Conservation (phyloP, 2,888 invertebrate species). For the Furcula furcula region DNA sequence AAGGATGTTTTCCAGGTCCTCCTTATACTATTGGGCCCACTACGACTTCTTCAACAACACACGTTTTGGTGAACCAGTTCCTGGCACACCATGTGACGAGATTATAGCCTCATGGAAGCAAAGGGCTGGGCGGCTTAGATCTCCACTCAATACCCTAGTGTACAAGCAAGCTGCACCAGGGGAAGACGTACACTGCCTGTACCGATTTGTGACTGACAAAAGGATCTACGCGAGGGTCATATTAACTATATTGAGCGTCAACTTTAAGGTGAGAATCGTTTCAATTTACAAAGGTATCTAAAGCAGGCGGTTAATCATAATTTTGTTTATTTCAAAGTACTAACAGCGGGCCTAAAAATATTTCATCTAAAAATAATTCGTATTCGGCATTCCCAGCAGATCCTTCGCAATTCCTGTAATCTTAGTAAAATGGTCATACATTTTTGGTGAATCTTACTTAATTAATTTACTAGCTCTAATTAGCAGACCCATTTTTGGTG, state of each 20-base stretch:
- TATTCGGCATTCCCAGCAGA: no score
- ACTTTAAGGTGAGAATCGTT: conserved; percentile 88
- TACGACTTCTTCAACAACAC: conserved; percentile 97
- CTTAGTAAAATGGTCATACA: no score
- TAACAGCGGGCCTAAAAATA: no score
- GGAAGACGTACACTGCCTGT: conserved; percentile 90
- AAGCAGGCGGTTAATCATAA: no score
- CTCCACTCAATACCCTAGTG: conserved; percentile 92
- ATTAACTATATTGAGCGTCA: conserved; percentile 88
- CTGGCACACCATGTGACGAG: conserved; percentile 92
- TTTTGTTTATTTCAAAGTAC: no score
- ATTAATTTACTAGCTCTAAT: no score
- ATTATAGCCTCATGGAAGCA: conserved; percentile 93
- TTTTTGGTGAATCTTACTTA: no score
- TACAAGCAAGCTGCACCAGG: conserved; percentile 89
- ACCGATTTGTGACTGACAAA: conserved; percentile 91
- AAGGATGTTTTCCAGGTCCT: conserved; percentile 81
- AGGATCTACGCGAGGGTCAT: conserved; percentile 91
- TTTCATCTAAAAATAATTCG: no score
- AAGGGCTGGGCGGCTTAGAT: conserved; percentile 87
- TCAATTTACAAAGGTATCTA: no score
- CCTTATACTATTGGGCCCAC: conserved; percentile 96
- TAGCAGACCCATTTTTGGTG: no score
- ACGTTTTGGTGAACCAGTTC: conserved; percentile 90
- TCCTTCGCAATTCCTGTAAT: no score